A percentile compares a stretch with the other conserved stretches of the same genome.
phyloP scores from a whole-genome alignment of 2,113 vertebrate species.

The Mirounga angustirostris region DNA sequence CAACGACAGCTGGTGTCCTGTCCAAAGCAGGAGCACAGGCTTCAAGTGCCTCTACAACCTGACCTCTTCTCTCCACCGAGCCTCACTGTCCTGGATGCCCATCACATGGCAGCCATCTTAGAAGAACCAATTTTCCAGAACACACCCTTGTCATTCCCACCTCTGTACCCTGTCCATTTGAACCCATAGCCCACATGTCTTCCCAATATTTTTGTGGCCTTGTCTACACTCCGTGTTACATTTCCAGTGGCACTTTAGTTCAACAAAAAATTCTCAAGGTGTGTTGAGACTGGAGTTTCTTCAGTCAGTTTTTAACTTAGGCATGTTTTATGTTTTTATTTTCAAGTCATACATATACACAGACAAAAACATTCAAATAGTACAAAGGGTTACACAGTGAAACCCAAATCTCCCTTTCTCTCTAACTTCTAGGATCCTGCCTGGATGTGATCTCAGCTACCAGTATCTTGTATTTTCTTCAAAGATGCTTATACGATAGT shows the following conservation, averaged over 20 bases:
- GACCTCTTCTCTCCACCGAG: background rate
- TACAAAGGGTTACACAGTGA: background rate
- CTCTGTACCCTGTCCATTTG: background rate
- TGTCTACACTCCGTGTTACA: background rate
- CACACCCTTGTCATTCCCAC: background rate
- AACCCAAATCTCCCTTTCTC: background rate
- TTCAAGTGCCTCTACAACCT: background rate
- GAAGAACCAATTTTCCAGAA: background rate
- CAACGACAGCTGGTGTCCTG: constrained; percentile 36
- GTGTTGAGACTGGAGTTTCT: background rate
- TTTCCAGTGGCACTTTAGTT: background rate
- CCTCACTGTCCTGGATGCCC: background rate
- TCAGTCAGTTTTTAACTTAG: background rate
- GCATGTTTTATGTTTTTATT: background rate
- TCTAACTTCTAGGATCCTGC: background rate
- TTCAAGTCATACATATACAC: background rate
- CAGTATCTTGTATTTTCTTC: background rate
- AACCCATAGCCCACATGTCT: background rate
- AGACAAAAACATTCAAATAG: background rate
- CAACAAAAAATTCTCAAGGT: background rate
- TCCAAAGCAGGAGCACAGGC: background rate
- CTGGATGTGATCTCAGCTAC: background rate
- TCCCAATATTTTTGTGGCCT: background rate
- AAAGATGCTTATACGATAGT: background rate
- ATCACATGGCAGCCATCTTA: background rate